A percentile compares a stretch with the other conserved stretches of the same genome.
These are phyloP conservation scores for Cantharis nigra DNA, from an alignment of 2,888 invertebrate species.

Conservation along the genomic window DNA sequence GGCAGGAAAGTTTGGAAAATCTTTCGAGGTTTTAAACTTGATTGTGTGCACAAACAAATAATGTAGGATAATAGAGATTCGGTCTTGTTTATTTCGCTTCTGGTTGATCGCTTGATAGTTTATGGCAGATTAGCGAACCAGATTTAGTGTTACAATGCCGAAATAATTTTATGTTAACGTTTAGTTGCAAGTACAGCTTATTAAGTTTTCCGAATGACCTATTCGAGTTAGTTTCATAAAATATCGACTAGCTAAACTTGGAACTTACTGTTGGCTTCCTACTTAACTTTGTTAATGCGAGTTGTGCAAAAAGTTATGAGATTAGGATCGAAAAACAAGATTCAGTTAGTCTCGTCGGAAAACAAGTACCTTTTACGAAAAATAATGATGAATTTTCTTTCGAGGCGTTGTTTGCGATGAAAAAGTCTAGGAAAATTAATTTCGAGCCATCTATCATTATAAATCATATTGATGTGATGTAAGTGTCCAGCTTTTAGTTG, in stretches of 20 bases:
- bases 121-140: slow-evolving; percentile 40
- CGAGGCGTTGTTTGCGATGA: slow-evolving; percentile 8
- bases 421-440: slow-evolving; percentile 26
- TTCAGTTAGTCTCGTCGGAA: slow-evolving; percentile 9
- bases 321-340: slow-evolving; percentile 13
- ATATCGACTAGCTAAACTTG: slow-evolving; percentile 32
- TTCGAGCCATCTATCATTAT: slow-evolving; percentile 31
- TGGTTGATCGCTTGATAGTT: slow-evolving; percentile 37
- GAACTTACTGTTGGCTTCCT: slow-evolving; percentile 18
- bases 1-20: background rate
- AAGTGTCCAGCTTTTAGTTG: slow-evolving; percentile 28
- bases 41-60: slow-evolving; percentile 31
- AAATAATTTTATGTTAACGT: slow-evolving; percentile 28
- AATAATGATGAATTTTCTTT: slow-evolving; percentile 20
- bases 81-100: slow-evolving; percentile 34
- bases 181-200: slow-evolving; percentile 19
- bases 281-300: slow-evolving; percentile 22
- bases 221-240: slow-evolving; percentile 25
- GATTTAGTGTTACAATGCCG: slow-evolving; percentile 36
- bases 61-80: slow-evolving; percentile 38
- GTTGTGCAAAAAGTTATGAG: slow-evolving; percentile 18
- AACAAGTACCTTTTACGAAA: slow-evolving; percentile 8
- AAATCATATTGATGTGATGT: slow-evolving; percentile 31
- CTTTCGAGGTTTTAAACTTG: slow-evolving; percentile 12
- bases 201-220: slow-evolving; percentile 20